Evolutionary conservation across 2,888 invertebrate genomes (phyloP).

Genomic region (Kryphioiulus occultus): DNA sequence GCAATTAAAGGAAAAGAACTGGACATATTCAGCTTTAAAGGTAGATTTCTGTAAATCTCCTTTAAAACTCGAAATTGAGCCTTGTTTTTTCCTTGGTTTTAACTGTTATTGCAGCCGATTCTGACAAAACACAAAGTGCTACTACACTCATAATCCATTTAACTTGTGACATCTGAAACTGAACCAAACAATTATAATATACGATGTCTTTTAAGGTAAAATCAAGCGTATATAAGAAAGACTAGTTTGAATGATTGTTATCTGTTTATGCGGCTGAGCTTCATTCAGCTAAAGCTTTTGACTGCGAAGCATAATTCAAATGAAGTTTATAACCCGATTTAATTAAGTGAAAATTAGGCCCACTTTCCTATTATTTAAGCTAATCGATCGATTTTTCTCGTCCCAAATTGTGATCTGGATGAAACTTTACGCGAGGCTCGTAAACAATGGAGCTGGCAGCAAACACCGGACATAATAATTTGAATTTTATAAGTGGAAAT

Average conservation of each 20-base stretch:
- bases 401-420: not conserved
- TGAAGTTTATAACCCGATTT: not conserved
- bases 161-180: not conserved
- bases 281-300: not conserved
- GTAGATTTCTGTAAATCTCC: no score
- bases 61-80: no score
- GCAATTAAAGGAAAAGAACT: no score
- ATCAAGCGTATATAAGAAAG: not conserved
- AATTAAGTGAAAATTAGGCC: not conserved
- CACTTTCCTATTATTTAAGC: not conserved
- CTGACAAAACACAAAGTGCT: not conserved
- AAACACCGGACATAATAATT: slow-evolving; percentile 17
- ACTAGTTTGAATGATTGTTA: not conserved
- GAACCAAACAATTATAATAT: not conserved
- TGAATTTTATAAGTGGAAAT: slow-evolving; percentile 32
- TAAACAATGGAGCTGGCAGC: slow-evolving; percentile 11
- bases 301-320: not conserved
- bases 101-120: not conserved
- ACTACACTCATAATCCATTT: not conserved
- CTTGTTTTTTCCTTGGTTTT: not conserved
- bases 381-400: not conserved
- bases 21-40: no score
- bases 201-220: not conserved
- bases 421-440: not conserved
- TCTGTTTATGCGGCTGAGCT: not conserved